Evolutionary conservation across 2,113 vertebrate genomes (phyloP).

Genomic region (Ranitomeya imitator): DNA sequence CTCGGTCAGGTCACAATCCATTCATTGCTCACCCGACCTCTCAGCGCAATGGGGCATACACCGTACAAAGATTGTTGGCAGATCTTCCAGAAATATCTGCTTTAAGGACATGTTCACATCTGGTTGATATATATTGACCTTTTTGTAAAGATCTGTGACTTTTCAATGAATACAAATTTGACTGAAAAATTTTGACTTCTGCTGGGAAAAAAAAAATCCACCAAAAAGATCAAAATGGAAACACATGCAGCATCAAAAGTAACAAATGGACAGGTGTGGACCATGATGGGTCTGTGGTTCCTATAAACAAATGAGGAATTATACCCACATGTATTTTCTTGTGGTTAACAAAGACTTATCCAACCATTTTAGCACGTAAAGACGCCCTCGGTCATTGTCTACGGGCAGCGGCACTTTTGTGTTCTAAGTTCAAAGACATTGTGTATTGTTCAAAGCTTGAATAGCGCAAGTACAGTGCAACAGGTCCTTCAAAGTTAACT

Average conservation of each 20-base stretch:
- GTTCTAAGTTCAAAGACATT: slow-evolving; percentile 34
- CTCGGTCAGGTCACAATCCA: neutral
- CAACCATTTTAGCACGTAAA: slow-evolving; percentile 3
- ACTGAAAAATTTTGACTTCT: neutral
- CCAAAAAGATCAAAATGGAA: neutral
- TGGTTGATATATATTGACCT: neutral
- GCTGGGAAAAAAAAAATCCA: too few species aligned
- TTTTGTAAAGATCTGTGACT: neutral
- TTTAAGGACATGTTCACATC: neutral
- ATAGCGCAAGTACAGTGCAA: neutral
- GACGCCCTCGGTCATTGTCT: neutral
- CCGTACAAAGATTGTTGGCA: neutral
- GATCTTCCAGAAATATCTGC: neutral
- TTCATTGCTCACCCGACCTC: neutral
- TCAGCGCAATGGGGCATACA: neutral
- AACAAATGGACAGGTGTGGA: neutral
- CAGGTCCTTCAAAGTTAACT: neutral
- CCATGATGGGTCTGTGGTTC: neutral
- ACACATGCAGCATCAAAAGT: neutral
- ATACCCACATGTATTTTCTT: neutral
- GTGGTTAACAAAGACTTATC: slow-evolving; percentile 21
- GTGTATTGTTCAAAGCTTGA: slow-evolving; percentile 6
- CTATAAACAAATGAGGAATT: neutral
- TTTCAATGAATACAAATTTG: neutral
- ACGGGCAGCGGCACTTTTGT: neutral